Base-by-base conservation (phyloP, 2,797 vertebrate genomes). In the Propithecus deckenii region DNA sequence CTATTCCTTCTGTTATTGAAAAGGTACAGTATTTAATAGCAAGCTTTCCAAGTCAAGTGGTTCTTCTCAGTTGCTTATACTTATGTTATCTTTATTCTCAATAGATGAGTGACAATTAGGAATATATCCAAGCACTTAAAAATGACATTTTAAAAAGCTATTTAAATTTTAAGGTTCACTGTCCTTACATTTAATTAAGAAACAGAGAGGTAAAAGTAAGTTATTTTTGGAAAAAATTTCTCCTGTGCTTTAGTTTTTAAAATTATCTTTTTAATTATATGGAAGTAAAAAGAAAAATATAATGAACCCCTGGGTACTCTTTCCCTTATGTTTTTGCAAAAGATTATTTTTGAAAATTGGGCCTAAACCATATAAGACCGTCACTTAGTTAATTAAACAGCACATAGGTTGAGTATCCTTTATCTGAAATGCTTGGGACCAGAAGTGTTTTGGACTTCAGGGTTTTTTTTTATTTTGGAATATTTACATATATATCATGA, bases 1-100 rank as follows among this genome's bases (percentile, higher is more conserved):
- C 98, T 97, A 99, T 99, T 95, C 99, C 99, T 25, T 98, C 99
- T 91, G 97, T 99, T 74, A 98, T 99, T 55, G 99, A 99, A 98
- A 99, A 99, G 99, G 99, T 99, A 98, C 50, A 65, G 67, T 95
- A 75, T 35, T 96, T 63, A 92, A 61, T 84, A 61, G 86, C 23
- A 94, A 67, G 7, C 23, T n/a, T 30, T n/a, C 86, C 30, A 75
- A 48, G 81, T 75, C 17, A 35, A 22, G 22, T 87, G 35, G 2
- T 61, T 96, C 86, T 96, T 94, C 28, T 93, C 30, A 41, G 81
- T 94, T 9, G 55, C 28, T 93, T 41, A 89, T 72, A 71, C 12
- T 48, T 75, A 15, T 30, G 28, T 78, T 95, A 7, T 67, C 96
- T 91, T 92, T 91, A 20, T 72, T 94, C 50, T 92, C 61, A 91